A percentile compares a stretch with the other conserved stretches of the same genome.
Conservation (phyloP, 2,888 invertebrate genomes). For the Peribatodes rhomboidaria region DNA sequence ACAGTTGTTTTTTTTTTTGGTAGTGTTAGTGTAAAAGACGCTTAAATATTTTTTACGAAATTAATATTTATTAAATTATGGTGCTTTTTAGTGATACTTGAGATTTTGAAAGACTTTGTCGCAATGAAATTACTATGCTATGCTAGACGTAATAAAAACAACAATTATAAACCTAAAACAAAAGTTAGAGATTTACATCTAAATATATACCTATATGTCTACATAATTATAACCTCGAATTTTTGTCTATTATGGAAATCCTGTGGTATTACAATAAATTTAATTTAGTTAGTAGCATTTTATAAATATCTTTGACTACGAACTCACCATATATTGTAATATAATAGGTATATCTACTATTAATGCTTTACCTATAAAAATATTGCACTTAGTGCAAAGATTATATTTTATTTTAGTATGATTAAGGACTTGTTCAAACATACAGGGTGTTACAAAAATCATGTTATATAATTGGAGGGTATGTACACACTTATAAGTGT, state of each 20-base stretch:
- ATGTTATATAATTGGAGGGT: no score
- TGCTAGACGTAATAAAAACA: neutral
- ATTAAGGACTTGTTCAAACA: neutral
- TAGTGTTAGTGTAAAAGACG: neutral
- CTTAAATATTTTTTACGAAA: neutral
- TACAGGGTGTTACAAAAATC: no score
- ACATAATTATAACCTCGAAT: neutral
- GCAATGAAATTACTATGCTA: neutral
- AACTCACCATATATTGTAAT: neutral
- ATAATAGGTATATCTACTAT: neutral
- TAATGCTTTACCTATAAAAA: neutral
- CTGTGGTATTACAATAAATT: neutral
- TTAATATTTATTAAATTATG: conserved; percentile 14
- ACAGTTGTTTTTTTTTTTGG: neutral
- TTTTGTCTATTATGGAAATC: neutral
- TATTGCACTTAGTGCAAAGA: neutral
- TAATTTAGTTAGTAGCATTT: neutral
- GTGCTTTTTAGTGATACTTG: conserved; percentile 18
- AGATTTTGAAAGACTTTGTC: neutral
- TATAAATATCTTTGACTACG: neutral
- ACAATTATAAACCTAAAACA: neutral
- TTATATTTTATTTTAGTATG: neutral
- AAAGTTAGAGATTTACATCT: no score
- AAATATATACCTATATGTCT: neutral
- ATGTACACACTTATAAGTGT: no score